phyloP scores from a whole-genome alignment of 1,140 invertebrate species.

The Manduca sexta region DNA sequence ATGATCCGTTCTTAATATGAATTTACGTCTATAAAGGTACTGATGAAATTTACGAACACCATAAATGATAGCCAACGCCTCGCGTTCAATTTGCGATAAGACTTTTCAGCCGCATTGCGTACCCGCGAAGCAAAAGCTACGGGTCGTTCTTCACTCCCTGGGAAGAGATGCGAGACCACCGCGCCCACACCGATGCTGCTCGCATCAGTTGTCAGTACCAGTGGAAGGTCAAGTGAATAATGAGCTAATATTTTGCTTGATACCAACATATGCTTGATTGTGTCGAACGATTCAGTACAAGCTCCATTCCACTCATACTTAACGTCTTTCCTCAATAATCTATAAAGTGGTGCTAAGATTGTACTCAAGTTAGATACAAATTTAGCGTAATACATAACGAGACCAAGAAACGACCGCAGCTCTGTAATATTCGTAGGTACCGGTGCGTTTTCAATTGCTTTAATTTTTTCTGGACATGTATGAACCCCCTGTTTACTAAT shows the following conservation, averaged over 20 bases:
- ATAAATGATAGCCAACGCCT: constrained; percentile 68
- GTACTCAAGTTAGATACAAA: constrained; percentile 11
- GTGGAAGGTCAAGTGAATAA: neutral
- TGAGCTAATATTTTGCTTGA: constrained; percentile 2
- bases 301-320: too few species aligned
- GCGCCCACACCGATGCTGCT: constrained; percentile 5
- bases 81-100: constrained; percentile 72
- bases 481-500: constrained; percentile 15
- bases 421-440: constrained; percentile 5
- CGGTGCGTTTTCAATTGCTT: constrained; percentile 5
- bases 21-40: constrained; percentile 69
- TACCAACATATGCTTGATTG: constrained; percentile 1
- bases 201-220: constrained; percentile 6
- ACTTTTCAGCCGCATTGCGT: constrained; percentile 52
- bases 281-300: too few species aligned
- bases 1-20: constrained; percentile 69
- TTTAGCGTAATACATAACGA: constrained; percentile 8
- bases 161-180: constrained; percentile 8
- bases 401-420: constrained; percentile 2
- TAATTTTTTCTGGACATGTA: too few species aligned
- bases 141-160: too few species aligned
- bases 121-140: too few species aligned
- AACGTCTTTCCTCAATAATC: too few species aligned
- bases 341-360: too few species aligned
- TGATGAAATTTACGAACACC: constrained; percentile 68